phyloP scores from a whole-genome alignment of 2,888 invertebrate species.

The Malthinus flaveolus region DNA sequence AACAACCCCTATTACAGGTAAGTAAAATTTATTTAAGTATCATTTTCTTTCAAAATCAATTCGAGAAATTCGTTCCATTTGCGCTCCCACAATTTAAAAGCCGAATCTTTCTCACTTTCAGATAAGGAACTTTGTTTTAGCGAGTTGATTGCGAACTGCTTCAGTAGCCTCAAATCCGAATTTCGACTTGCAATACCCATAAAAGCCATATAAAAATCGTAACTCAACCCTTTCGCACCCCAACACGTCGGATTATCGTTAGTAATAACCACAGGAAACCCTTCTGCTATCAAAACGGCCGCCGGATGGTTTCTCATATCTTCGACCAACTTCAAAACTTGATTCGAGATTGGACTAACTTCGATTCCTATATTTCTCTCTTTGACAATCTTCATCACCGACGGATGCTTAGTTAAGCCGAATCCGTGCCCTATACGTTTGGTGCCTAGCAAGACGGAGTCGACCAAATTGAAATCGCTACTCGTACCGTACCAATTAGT shows the following conservation, averaged over 20 bases:
- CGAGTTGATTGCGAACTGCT: conserved; percentile 71
- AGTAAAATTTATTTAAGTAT: neutral
- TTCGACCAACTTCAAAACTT: conserved; percentile 64
- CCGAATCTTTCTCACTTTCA: conserved; percentile 53
- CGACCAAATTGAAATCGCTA: conserved; percentile 71
- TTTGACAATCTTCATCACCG: conserved; percentile 60
- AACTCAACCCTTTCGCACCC: conserved; percentile 68
- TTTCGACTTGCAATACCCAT: conserved; percentile 68
- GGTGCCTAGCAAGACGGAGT: conserved; percentile 68
- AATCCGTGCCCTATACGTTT: conserved; percentile 75
- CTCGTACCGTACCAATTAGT: conserved; percentile 70
- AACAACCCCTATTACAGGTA: neutral
- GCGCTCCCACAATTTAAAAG: conserved; percentile 56
- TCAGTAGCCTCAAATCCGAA: conserved; percentile 68
- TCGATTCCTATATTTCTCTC: conserved; percentile 67
- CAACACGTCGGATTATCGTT: conserved; percentile 70
- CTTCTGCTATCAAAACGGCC: conserved; percentile 62
- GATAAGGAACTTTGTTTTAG: conserved; percentile 65
- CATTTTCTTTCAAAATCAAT: neutral
- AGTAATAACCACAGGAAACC: conserved; percentile 70
- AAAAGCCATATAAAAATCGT: conserved; percentile 76
- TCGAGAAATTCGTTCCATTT: conserved; percentile 54
- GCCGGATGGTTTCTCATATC: conserved; percentile 76
- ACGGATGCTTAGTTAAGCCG: conserved; percentile 70
- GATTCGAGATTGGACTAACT: conserved; percentile 74